Percentiles rank a stretch among this genome's conserved stretches.
phyloP scores from a whole-genome alignment of 1,140 invertebrate species.

The Pomacea maculata region DNA sequence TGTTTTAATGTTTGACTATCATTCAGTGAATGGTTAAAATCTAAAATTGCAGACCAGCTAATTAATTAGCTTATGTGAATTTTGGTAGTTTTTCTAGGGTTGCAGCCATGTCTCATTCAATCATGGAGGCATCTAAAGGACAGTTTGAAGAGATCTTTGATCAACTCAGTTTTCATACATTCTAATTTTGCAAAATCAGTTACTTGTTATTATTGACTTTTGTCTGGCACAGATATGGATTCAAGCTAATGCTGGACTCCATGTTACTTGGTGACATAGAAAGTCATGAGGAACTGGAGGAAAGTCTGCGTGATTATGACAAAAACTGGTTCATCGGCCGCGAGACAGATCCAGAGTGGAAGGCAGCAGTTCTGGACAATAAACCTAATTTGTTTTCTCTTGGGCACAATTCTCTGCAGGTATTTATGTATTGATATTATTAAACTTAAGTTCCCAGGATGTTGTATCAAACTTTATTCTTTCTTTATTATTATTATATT shows the following conservation, averaged over 20 bases:
- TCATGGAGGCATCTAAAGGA: not conserved
- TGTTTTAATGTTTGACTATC: too few species aligned
- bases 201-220: slow-evolving; percentile 1
- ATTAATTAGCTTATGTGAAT: too few species aligned
- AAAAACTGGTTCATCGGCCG: slow-evolving; percentile 67
- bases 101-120: not conserved
- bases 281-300: slow-evolving; percentile 60
- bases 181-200: not conserved
- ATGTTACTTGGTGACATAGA: slow-evolving; percentile 63
- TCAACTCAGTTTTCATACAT: too few species aligned
- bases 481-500: too few species aligned
- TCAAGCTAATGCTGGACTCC: slow-evolving; percentile 68
- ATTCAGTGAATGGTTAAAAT: too few species aligned
- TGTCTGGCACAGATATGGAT: slow-evolving; percentile 58
- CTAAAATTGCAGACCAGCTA: too few species aligned
- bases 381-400: slow-evolving; percentile 66
- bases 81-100: too few species aligned
- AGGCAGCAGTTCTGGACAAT: slow-evolving; percentile 60
- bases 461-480: too few species aligned
- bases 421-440: slow-evolving; percentile 25
- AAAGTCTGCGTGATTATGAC: slow-evolving; percentile 64
- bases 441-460: too few species aligned
- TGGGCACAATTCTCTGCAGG: slow-evolving; percentile 61
- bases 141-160: too few species aligned
- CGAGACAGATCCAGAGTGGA: slow-evolving; percentile 64